Evolutionary conservation across 2,888 invertebrate genomes (phyloP).

Genomic region (Eupithecia subumbrata): DNA sequence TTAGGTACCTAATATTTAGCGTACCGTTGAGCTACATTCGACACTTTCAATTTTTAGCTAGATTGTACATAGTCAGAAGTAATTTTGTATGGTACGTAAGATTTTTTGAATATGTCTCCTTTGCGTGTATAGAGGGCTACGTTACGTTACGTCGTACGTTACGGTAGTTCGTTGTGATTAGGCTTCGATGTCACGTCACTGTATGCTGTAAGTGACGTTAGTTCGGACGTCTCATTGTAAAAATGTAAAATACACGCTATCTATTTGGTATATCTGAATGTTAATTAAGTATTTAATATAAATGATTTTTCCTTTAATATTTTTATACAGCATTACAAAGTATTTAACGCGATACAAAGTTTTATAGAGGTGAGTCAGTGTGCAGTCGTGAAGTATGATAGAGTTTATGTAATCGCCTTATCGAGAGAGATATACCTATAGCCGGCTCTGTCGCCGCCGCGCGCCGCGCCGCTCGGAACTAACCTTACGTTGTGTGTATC

Average conservation of each 20-base stretch:
- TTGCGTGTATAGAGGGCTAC: conserved; percentile 75
- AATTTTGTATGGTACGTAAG: conserved; percentile 82
- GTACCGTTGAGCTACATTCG: conserved; percentile 66
- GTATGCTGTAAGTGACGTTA: conserved; percentile 73
- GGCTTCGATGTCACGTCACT: conserved; percentile 80
- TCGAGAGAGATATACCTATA: conserved; percentile 77
- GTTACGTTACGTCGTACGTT: conserved; percentile 73
- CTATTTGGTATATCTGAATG: conserved; percentile 77
- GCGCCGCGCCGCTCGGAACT: no score
- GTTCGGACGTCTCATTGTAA: conserved; percentile 80
- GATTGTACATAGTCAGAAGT: conserved; percentile 80
- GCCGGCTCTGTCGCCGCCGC: conserved; percentile 54
- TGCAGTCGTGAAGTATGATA: conserved; percentile 75
- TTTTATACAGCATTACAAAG: conserved; percentile 83
- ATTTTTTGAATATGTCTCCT: conserved; percentile 79
- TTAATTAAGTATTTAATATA: conserved; percentile 77
- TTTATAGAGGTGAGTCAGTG: conserved; percentile 82
- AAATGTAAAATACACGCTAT: conserved; percentile 83
- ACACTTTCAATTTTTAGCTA: conserved; percentile 71
- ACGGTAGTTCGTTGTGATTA: conserved; percentile 80
- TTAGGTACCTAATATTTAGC: conserved; percentile 72
- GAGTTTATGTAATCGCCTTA: conserved; percentile 83
- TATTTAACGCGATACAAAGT: conserved; percentile 83
- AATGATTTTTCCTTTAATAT: conserved; percentile 83
- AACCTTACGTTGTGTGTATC: conserved; percentile 45